Base-by-base conservation (phyloP, 2,888 invertebrate species). In the Rotaria sp. region DNA sequence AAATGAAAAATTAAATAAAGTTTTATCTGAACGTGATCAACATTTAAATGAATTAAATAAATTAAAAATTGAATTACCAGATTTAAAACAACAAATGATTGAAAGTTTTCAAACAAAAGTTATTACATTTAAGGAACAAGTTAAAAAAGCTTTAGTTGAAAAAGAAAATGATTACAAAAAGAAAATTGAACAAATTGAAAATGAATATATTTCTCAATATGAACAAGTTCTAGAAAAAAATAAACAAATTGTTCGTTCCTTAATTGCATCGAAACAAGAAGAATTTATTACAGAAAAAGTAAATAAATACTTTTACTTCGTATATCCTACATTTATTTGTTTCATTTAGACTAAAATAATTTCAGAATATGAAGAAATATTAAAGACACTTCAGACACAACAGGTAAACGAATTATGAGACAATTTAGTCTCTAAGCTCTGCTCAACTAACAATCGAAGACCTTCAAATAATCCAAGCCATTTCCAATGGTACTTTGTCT, bases 31-130 rank as follows among this genome's bases (percentile, higher is more conserved):
- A 80, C 80, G 80, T 45, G 45, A 80, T 80, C 80, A 80, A 45
- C 45, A 80, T 80, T 80, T 45, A 8, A 18, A 24, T 80, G 80
- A 80, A 80, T 45, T 80, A 80, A 45, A 15, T 41, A 80, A 45
- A 80, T 4, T 80, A 26, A 41, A 45, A n/a, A 45, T 0, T 80
- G 80, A 80, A 45, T 13, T 41, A 45, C 41, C 41, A 2, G 45
- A 45, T 26, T 80, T 80, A n/a, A 80, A 80, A 80, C 80, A 80
- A 45, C 80, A 80, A 80, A 45, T 80, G 45, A 80, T 80, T 45
- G 80, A 80, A 5, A 80, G 80, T 80, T 80, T 80, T 80, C 80
- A 80, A 45, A 26, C n/a, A 10, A 80, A 80, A 45, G 45, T 80
- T n/a, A 26, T 45, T 15, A 26, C 26, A 45, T 80, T 80, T 26